Evolutionary conservation across 2,113 vertebrate genomes (phyloP).

Genomic region (Daboia siamensis): DNA sequence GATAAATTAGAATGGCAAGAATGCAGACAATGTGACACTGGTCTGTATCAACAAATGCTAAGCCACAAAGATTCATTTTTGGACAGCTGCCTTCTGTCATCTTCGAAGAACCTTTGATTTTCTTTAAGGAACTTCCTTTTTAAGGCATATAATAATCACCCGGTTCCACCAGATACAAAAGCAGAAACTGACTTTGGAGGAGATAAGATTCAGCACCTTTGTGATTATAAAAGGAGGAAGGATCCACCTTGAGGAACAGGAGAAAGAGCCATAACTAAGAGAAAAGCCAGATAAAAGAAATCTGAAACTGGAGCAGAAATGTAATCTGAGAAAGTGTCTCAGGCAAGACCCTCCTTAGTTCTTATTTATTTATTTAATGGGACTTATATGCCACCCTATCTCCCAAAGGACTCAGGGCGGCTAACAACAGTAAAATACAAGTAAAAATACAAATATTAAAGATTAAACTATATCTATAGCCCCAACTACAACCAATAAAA

Average conservation of each 20-base stretch:
- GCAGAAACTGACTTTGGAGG: slow-evolving; percentile 27
- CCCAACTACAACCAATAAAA: too few relatives aligned
- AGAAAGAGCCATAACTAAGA: background rate
- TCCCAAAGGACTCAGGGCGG: too few relatives aligned
- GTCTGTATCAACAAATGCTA: slow-evolving; percentile 39
- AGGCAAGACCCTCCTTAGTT: background rate
- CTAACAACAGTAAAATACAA: too few relatives aligned
- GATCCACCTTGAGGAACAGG: background rate
- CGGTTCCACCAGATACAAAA: slow-evolving; percentile 24
- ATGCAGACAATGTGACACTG: slow-evolving; percentile 56
- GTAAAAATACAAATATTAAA: too few relatives aligned
- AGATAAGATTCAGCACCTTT: background rate
- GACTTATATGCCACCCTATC: too few relatives aligned
- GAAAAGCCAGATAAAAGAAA: background rate
- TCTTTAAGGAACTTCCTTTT: slow-evolving; percentile 50
- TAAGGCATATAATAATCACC: background rate
- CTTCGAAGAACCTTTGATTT: slow-evolving; percentile 15
- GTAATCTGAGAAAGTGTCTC: background rate
- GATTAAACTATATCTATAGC: too few relatives aligned
- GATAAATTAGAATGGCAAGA: slow-evolving; percentile 58
- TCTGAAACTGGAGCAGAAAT: background rate
- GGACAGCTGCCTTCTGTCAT: slow-evolving; percentile 22
- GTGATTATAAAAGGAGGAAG: background rate
- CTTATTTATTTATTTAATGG: background rate
- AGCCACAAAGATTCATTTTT: slow-evolving; percentile 35